phyloP scores from a whole-genome alignment of 2,113 vertebrate species.

The Natator depressus region DNA sequence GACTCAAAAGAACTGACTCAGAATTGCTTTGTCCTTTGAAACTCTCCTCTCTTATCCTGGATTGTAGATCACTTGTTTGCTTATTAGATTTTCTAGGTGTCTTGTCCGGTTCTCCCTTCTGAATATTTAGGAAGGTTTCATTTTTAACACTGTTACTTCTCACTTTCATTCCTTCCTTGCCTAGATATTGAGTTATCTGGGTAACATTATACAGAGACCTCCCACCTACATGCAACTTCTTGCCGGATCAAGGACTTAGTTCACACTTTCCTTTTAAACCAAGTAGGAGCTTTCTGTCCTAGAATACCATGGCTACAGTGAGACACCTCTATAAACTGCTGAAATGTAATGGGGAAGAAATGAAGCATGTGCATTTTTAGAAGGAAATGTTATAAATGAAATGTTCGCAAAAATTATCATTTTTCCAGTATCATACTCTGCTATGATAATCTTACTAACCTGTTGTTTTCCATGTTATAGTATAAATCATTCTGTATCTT shows the following conservation, averaged over 20 bases:
- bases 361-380: accelerated
- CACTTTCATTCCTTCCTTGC: not conserved
- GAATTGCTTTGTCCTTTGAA: not conserved
- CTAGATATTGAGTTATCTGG: not conserved
- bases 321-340: not conserved
- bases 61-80: not conserved
- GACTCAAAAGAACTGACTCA: conserved; percentile 20
- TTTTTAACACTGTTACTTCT: not conserved
- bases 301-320: not conserved
- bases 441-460: not conserved
- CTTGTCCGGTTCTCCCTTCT: not conserved
- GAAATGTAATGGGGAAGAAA: not conserved
- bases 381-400: not conserved
- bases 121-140: not conserved
- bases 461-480: not conserved
- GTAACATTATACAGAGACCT: not conserved
- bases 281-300: not conserved
- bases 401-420: not conserved
- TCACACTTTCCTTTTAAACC: not conserved
- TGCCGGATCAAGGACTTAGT: not conserved
- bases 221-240: not conserved
- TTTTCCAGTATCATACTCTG: not conserved
- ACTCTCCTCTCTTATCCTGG: not conserved
- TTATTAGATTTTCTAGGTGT: not conserved
- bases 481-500: not conserved